Percentiles rank a stretch among this genome's conserved stretches.
phyloP scores from a whole-genome alignment of 1,140 invertebrate genomes.

The Eulimnadia texana region DNA sequence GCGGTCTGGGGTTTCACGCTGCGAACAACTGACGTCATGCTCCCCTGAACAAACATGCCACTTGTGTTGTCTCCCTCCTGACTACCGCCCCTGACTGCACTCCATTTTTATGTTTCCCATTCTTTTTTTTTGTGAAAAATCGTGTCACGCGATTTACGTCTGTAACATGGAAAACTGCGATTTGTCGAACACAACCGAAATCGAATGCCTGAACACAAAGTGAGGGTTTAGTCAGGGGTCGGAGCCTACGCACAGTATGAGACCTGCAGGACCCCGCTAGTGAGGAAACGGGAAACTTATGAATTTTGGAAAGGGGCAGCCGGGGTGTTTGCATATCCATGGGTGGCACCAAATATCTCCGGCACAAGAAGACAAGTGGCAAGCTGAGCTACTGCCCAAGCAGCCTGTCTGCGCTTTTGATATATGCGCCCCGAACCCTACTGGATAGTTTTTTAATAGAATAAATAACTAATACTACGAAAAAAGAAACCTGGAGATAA shows the following conservation, averaged over 20 bases:
- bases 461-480: not conserved
- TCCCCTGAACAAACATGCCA: not conserved
- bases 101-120: not conserved
- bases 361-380: not conserved
- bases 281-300: not conserved
- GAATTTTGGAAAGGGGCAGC: not conserved
- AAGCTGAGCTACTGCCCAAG: not conserved
- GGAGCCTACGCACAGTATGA: no score
- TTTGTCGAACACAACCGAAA: no score
- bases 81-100: no score
- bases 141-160: no score
- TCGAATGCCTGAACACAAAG: no score
- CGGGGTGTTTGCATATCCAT: not conserved
- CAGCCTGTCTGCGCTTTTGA: not conserved
- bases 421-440: not conserved
- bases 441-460: no score
- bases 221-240: no score
- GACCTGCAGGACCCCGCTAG: no score
- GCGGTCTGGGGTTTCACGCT: not conserved
- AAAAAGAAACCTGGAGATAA: not conserved
- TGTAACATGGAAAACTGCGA: no score
- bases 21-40: not conserved
- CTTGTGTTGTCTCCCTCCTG: no score
- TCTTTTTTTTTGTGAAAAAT: no score
- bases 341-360: not conserved